Base-by-base conservation (phyloP, 2,888 invertebrate species). In the Unio pictorum region DNA sequence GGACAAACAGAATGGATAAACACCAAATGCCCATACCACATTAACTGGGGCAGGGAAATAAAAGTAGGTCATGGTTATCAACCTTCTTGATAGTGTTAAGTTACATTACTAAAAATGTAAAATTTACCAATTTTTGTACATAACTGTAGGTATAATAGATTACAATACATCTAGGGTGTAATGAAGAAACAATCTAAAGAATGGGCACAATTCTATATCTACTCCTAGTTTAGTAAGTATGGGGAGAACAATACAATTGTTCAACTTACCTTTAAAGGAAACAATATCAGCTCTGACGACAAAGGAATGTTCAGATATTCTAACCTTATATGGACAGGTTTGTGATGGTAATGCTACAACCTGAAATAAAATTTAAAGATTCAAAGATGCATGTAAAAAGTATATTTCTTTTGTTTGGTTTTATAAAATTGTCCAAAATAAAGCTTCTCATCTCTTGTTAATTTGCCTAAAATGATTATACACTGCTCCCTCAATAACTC, bases 291-390 rank as follows among this genome's bases (percentile, higher is more conserved):
- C 96, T 91, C 96, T 96, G 80, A 97, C 95, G 75, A 97, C 96
- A 91, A 96, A 96, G 91, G 97, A 96, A 17, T 94, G 93, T 88
- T 98, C 97, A n/a, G 91, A 90, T 84, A 98, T 93, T 91, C 96
- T 96, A 90, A 95, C 95, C 85, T 96, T 93, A 91, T 96, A 97
- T 84, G 96, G 94, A 92, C 96, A 97, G 90, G 95, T 96, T 91
- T 98, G 98, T 84, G 97, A 96, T 79, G 98, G 98, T 89, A 98
- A 93, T 80, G 96, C 96, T 79, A 98, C 95, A 78, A 98, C 96
- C 92, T 98, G 96, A 1, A 77, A 71, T 64, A 60, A 69, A 61
- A 66, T 20, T 11, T 45, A 45, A 11, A 45, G 45, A 45, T 55
- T 45, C 26, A 8, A 55, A 17, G 34, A 64, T 58, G 23, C 30